Base-by-base conservation (phyloP, 2,113 vertebrate species). In the Cardinalis cardinalis region DNA sequence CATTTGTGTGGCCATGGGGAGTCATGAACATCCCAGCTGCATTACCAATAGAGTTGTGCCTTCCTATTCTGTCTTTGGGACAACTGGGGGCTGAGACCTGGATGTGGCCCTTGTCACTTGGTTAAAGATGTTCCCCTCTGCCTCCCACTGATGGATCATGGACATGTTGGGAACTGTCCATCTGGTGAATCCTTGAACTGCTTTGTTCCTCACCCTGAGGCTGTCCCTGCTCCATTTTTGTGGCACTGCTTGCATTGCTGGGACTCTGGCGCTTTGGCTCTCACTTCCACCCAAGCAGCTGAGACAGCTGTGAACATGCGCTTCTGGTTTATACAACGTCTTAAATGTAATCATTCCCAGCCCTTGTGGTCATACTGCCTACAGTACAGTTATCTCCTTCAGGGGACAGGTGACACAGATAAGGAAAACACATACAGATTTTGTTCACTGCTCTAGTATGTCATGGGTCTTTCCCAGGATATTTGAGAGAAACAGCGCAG, bases 331-430 rank as follows among this genome's bases (percentile, higher is more conserved):
- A 26, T 24, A 65, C 7, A 18, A 5, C 31, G 16, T 46, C 60
- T 66, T 77, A 80, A 77, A 61, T 12, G 32, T 36, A 48, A 83
- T 40, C 1, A 29, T 65, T 84, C 65, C 29, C 32, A 65, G n/a
- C 18, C 52, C 48, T 29, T 31, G 23, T 43, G 24, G 43, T 61
- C 23, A 26, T 41, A 49, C 28, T 70, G 60, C n/a, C 41, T 40
- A 31, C 29, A 53, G 34, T 20, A 40, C 12, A 38, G 74, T 23
- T 59, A 51, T 9, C 53, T 92, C n/a, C 38, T 34, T 59, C 24
- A 49, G 68, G 44, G 40, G 58, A 46, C 18, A 64, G 36, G 17
- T 0, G 0, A 51, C 32, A n/a, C n/a, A 60, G 58, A 24, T 2
- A 66, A 26, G 56, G 52, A 87, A 86, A 89, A 55, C 9, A 48